Conservation (phyloP, 2,113 vertebrate genomes). For the Gambusia holbrooki region DNA sequence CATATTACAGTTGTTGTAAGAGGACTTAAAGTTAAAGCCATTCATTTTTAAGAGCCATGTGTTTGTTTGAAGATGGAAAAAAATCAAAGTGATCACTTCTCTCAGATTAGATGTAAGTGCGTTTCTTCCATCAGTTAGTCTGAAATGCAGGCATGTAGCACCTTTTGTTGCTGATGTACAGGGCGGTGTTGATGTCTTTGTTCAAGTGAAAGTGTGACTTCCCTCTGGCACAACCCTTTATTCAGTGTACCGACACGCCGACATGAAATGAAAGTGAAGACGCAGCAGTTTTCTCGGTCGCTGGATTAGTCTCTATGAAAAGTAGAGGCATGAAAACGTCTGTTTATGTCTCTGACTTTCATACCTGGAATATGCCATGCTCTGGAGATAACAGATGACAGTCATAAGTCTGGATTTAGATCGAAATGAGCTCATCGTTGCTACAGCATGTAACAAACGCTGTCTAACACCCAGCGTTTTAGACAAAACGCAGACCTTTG, state of each 20-base stretch:
- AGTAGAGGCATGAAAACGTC: conserved; percentile 1
- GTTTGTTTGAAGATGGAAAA: too few relatives aligned
- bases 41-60: too few relatives aligned
- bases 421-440: not conserved
- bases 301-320: not conserved
- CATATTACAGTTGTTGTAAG: not conserved
- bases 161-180: not conserved
- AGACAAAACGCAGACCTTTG: not conserved
- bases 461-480: not conserved
- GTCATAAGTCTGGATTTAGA: not conserved
- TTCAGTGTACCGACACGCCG: conserved; percentile 3
- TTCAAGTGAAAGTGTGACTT: conserved; percentile 51
- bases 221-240: conserved; percentile 26
- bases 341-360: not conserved
- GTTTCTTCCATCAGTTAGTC: not conserved
- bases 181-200: conserved; percentile 40
- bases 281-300: not conserved
- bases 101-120: not conserved
- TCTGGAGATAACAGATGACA: conserved; percentile 1
- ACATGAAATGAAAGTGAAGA: conserved; percentile 7
- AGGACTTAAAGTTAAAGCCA: not conserved
- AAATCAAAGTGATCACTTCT: not conserved
- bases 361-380: not conserved
- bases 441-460: not conserved
- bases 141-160: not conserved